Evolutionary conservation across 2,113 vertebrate genomes (phyloP), one percentile per base, ranked within the genome.

Genomic region (Desmodus rotundus): DNA sequence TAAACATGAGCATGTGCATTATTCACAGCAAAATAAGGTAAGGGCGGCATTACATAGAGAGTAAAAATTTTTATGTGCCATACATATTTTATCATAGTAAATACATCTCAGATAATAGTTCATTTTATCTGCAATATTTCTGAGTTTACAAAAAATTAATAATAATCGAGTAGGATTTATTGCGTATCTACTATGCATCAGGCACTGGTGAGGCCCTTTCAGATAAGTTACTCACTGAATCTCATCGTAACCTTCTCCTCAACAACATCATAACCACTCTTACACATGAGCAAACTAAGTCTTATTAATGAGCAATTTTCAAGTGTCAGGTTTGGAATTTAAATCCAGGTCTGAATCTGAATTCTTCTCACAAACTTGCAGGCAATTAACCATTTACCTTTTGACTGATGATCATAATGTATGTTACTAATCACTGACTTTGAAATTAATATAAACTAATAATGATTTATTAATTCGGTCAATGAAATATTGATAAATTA

Each of bases 401-500:
- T 77, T 68, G 47, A 89, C 38, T 45, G 67, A 91, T 61, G n/a
- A n/a, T 68, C 67, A 5, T 68, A 89, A 47, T 72, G 8, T 33
- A 54, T 56, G 20, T 63, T 78, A 88, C n/a, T 96, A 52, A 95
- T 83, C 47, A 68, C 8, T 93, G 41, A 47, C 33, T 89, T 41
- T 38, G 15, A 97, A 3, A 28, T 96, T 77, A 96, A 91, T 93
- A 85, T 45, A 43, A 56, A 6, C 78, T 61, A 58, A 43, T 41
- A 61, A 78, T 26, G 3, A 6, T 54, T 65, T 77, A 93, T 82
- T 87, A 91, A 8, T 56, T 77, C 38, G 56, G 9, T 73, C 36
- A 94, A 74, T 68, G 26, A 76, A 87, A 87, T 7, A 41, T 70
- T 81, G 74, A 95, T 82, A 78, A 93, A n/a, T 91, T 41, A n/a